A percentile compares a stretch with the other conserved stretches of the same genome.
phyloP scores from a whole-genome alignment of 2,888 invertebrate genomes.

The Lutraria lutraria region DNA sequence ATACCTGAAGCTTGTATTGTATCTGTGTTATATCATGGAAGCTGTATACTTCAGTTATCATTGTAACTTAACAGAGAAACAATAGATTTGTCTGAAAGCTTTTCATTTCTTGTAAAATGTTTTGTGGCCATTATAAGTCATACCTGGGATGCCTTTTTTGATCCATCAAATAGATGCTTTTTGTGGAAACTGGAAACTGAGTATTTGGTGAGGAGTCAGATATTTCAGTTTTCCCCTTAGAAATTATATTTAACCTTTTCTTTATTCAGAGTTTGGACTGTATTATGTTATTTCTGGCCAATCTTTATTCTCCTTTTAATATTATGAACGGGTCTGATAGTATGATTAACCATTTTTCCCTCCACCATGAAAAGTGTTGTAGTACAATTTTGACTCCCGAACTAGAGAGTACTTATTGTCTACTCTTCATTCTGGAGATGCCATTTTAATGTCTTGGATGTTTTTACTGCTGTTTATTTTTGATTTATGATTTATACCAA shows the following conservation, averaged over 20 bases:
- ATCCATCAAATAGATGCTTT: no score
- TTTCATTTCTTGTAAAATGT: not conserved
- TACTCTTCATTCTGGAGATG: slow-evolving; percentile 21
- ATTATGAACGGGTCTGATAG: not conserved
- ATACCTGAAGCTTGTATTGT: not conserved
- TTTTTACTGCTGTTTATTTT: not conserved
- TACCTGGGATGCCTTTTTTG: not conserved
- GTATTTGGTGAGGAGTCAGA: no score
- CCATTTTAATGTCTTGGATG: not conserved
- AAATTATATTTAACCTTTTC: no score
- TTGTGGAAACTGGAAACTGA: no score
- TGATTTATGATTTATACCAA: slow-evolving; percentile 24
- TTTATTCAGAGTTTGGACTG: no score
- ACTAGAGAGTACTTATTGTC: not conserved
- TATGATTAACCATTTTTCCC: not conserved
- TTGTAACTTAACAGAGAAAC: not conserved
- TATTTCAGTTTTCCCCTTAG: no score
- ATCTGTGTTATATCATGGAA: not conserved
- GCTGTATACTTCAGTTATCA: slow-evolving; percentile 4
- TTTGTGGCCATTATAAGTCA: slow-evolving; percentile 3
- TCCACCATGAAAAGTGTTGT: not conserved
- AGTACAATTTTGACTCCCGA: not conserved
- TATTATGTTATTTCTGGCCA: not conserved
- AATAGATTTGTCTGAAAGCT: not conserved
- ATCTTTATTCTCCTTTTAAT: not conserved